Evolutionary conservation across 2,797 vertebrate species (phyloP), one percentile per base, ranked within the genome.

Genomic region (Ceryle rudis): DNA sequence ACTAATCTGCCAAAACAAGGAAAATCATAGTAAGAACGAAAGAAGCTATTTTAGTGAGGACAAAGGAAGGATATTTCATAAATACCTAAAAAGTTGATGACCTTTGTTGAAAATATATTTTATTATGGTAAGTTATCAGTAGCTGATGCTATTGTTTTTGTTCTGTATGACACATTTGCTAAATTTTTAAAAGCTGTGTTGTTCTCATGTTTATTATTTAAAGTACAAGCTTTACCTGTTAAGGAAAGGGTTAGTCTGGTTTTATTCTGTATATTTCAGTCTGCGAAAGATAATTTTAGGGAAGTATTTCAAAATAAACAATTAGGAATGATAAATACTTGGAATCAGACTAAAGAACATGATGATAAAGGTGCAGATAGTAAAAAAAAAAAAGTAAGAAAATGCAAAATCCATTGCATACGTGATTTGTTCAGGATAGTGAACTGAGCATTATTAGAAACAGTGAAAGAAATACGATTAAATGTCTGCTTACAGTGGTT

Each of bases 371-470:
- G 1, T 42, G 18, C 35, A 44, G 3, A 39, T 14, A 75, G 5
- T 28, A 5, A 39, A 42, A 47, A 47, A 15, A 25, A 41, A 35
- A 42, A 42, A 14, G 5, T 15, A 49, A 81, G 37, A 49, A 64
- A 62, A 81, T 57, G 25, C 18, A 86, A 52, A 69, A 80, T 46
- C 6, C 5, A 29, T 46, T 16, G 46, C 5, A 54, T 16, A n/a
- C 0, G 0, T 42, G 20, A 39, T 18, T 51, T 42, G 1, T 18
- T 55, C 39, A 35, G 20, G 10, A 23, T 20, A 46, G 9, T 8
- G 12, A 26, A 61, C 8, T n/a, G 5, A 73, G 20, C 8, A 57
- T 8, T 13, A 20, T 29, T 46, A 44, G 23, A 51, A 69, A 64
- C 9, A 49, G 14, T 37, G 26, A 67, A 70, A 58, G 26, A 44